Base-by-base conservation (phyloP, 2,797 vertebrate genomes). In the Esox masquinongy region DNA sequence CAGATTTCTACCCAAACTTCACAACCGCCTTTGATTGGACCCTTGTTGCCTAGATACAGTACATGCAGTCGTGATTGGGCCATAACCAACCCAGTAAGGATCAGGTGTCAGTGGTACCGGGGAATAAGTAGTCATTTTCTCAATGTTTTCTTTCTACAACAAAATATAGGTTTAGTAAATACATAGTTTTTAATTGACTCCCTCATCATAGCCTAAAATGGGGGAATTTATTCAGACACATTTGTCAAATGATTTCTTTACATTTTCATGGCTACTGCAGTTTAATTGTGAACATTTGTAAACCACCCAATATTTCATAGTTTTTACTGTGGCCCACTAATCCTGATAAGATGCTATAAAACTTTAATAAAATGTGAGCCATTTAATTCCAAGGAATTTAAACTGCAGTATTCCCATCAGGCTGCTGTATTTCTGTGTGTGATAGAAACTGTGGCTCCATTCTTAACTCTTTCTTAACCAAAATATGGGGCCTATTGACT, bases 21-120 rank as follows among this genome's bases (percentile, higher is more conserved):
- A 90, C 88, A 87, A 91, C 93, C 93, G 91, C 87, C 94, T 91
- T 91, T 95, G 93, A 95, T 94, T 95, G 95, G 94, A 96, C 93
- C 91, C 88, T 94, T 94, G 94, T 96, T 95, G 94, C 94, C 94
- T 95, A 95, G 90, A 94, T 94, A 94, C 95, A 94, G 93, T 94
- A 94, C 94, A 94, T 94, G 93, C 93, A 94, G 95, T 92, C 91
- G 91, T 93, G 93, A 95, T 94, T 95, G 95, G 93, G 92, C 94
- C 88, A 88, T 89, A 87, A 84, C 89, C 89, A 89, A 87, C 82
- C 88, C 90, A 91, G 90, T 95, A 95, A 94, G 94, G 93, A 95
- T 93, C 94, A 92, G 94, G 94, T 95, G 93, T 95, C 94, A 95
- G 94, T 94, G 93, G 94, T 96, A 93, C 92, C 92, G 93, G 94